Conservation (phyloP, 2,888 invertebrate genomes). For the Hypomecis punctinalis region DNA sequence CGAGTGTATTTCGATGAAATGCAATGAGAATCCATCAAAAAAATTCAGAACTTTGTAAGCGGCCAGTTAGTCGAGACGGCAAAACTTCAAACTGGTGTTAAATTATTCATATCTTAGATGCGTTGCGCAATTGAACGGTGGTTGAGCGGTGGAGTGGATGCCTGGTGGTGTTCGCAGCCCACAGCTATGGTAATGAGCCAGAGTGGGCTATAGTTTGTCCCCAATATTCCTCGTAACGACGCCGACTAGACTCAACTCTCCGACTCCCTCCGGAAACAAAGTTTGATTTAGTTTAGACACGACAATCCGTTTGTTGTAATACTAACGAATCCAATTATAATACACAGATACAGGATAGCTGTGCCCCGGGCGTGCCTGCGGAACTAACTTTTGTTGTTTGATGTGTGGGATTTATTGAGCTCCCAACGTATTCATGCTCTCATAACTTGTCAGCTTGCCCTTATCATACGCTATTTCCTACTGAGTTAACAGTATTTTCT, state of each 20-base stretch:
- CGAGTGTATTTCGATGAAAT: constrained; percentile 30
- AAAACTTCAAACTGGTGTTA: constrained; percentile 47
- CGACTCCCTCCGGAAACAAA: constrained; percentile 74
- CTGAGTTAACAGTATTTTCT: constrained; percentile 10
- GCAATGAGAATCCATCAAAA: constrained; percentile 13
- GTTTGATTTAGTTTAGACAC: constrained; percentile 80
- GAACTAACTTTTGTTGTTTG: constrained; percentile 44
- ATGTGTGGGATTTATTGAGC: constrained; percentile 46
- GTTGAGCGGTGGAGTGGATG: not conserved
- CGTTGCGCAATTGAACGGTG: constrained; percentile 44
- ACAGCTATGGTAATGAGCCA: constrained; percentile 63
- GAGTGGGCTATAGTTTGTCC: constrained; percentile 62
- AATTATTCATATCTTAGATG: constrained; percentile 47
- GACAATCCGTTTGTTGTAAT: constrained; percentile 72
- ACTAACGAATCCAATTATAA: constrained; percentile 70
- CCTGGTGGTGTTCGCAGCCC: constrained; percentile 43
- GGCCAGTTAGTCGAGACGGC: constrained; percentile 16
- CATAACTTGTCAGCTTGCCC: constrained; percentile 21
- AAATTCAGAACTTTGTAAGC: constrained; percentile 8
- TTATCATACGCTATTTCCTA: not conserved
- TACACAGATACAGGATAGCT: constrained; percentile 42
- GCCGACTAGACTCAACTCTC: constrained; percentile 50
- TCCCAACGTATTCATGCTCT: constrained; percentile 38
- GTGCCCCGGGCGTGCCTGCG: constrained; percentile 36
- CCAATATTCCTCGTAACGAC: constrained; percentile 61